Evolutionary conservation across 2,797 vertebrate species (phyloP), one percentile per base, ranked within the genome.

Genomic region (Microctenopoma stevenorrisi): DNA sequence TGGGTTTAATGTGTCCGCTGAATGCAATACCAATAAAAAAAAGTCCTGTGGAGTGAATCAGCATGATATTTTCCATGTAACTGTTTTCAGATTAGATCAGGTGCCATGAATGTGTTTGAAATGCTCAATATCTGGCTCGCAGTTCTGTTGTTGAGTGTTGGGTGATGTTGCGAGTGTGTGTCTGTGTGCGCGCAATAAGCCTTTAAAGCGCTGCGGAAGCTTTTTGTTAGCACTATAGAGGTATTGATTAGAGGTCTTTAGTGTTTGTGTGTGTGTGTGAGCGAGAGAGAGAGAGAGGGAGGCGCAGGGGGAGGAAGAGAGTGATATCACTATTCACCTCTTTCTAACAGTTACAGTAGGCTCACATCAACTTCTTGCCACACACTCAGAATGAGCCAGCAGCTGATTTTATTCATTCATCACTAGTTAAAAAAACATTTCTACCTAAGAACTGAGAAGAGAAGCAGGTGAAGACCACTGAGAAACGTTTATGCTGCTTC

Each of bases 141-240:
- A 46, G 53, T 40, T 26, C 9, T 48, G 64, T 47, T 69, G 52
- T 47, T 50, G 38, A 44, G 59, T 40, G 37, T 52, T 50, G 35
- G 40, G 60, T 59, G 59, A 47, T 51, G 51, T 37, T 62, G 42
- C 26, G 15, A 11, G 59, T 40, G 70, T 71, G 57, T 52, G 60
- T 56, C 22, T 42, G 55, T 66, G 50, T 48, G 80, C 78, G 79
- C 71, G 89, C 83, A 90, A 90, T 94, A 93, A 94, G 92, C 80
- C 92, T 94, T 93, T 94, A 91, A 88, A 86, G 79, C 74, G 87
- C 87, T 93, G 92, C 90, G 93, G 93, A 94, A 95, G 94, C 88
- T 87, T 93, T 91, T 88, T 90, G 89, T 95, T 95, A 95, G 94
- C 86, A 68, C 90, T 83, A 86, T 73, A 61, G 84, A 84, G 56